Conservation (phyloP, 2,888 invertebrate species). For the Apamea sordens region DNA sequence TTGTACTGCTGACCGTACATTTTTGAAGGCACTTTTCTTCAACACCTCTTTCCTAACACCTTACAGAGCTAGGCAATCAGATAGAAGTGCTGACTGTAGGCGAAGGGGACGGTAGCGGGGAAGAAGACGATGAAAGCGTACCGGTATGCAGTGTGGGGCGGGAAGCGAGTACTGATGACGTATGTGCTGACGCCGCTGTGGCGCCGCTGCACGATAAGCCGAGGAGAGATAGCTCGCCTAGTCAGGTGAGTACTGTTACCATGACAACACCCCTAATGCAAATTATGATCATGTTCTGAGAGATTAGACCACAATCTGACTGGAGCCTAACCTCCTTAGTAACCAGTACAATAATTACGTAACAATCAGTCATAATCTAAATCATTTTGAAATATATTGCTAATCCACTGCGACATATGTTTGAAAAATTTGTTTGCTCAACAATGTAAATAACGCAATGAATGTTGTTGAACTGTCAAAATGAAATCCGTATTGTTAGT, state of each 20-base stretch:
- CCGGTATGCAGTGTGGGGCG: conserved; percentile 85
- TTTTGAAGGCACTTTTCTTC: neutral
- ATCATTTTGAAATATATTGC: neutral
- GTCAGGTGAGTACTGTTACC: conserved; percentile 75
- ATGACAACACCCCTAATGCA: neutral
- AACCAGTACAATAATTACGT: neutral
- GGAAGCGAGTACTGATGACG: conserved; percentile 86
- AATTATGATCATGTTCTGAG: neutral
- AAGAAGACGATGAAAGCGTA: conserved; percentile 86
- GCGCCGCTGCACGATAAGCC: conserved; percentile 80
- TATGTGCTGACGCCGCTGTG: conserved; percentile 87
- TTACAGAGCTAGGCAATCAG: conserved; percentile 88
- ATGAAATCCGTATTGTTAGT: neutral
- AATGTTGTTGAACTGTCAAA: neutral
- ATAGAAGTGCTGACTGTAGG: conserved; percentile 88
- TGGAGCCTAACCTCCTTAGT: neutral
- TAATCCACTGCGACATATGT: neutral
- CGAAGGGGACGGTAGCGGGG: conserved; percentile 82
- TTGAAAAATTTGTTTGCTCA: neutral
- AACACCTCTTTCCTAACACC: conserved; percentile 8
- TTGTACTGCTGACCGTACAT: neutral
- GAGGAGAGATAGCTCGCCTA: conserved; percentile 79
- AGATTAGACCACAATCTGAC: neutral
- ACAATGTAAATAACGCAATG: neutral
- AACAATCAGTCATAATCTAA: neutral